These are phyloP conservation scores for Poeciliopsis occidentalis DNA, from an alignment of 2,113 vertebrate genomes.

Conservation along the genomic window DNA sequence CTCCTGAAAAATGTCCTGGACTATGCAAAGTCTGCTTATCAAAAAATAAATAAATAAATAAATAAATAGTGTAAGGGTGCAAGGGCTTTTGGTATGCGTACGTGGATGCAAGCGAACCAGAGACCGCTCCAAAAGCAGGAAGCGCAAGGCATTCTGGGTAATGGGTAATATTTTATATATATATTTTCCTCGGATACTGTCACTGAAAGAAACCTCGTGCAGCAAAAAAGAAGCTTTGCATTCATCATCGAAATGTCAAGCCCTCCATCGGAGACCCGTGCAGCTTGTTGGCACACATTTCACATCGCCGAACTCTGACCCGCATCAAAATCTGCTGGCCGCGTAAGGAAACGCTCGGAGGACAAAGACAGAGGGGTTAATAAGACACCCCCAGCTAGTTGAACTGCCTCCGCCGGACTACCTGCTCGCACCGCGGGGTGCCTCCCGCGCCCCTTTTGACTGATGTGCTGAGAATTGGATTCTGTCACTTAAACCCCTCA, in stretches of 20 bases:
- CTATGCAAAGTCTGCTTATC: too few species aligned
- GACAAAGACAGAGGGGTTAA: slow-evolving; percentile 26
- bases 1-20: too few species aligned
- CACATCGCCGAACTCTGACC: slow-evolving; percentile 53
- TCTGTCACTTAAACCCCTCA: slow-evolving; percentile 63
- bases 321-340: slow-evolving; percentile 11
- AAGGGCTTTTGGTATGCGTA: too few species aligned
- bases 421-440: slow-evolving; percentile 7
- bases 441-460: slow-evolving; percentile 54
- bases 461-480: slow-evolving; percentile 71
- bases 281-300: slow-evolving; percentile 53
- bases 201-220: background rate
- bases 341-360: slow-evolving; percentile 12
- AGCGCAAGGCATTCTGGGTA: too few species aligned
- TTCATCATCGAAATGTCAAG: slow-evolving; percentile 19
- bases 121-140: too few species aligned
- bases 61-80: too few species aligned
- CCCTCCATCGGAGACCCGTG: slow-evolving; percentile 22
- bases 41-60: too few species aligned
- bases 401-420: slow-evolving; percentile 30
- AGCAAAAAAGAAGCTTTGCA: background rate
- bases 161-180: too few species aligned
- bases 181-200: background rate
- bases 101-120: too few species aligned
- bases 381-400: slow-evolving; percentile 44